Percentiles rank a stretch among this genome's conserved stretches.
These are phyloP conservation scores for Parazoanthus swiftii DNA, from an alignment of 92 coral and sea anemone species.

Conservation along the genomic window DNA sequence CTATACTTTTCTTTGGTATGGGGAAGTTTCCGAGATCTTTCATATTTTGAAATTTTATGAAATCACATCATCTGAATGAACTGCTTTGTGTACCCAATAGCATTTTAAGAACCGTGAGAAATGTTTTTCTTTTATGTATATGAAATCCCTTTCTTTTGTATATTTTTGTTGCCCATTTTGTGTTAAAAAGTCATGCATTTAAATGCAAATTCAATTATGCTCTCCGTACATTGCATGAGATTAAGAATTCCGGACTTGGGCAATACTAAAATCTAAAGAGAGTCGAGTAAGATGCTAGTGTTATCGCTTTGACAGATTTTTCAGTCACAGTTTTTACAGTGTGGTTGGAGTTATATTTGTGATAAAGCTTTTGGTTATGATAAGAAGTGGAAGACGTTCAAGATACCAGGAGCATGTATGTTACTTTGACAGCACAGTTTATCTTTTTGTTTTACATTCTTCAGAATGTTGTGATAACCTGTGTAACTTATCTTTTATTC, in stretches of 20 bases:
- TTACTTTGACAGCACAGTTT: background rate
- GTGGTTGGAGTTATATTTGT: background rate
- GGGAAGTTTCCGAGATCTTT: background rate
- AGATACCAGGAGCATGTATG: background rate
- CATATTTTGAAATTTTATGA: too few species aligned
- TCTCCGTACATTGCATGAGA: background rate
- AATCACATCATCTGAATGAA: background rate
- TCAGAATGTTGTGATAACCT: slow-evolving; percentile 5
- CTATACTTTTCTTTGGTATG: background rate
- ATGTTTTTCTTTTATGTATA: background rate
- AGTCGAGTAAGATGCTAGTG: background rate
- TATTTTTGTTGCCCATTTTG: background rate
- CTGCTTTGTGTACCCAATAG: background rate
- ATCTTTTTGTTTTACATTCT: slow-evolving; percentile 3
- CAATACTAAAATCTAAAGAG: background rate
- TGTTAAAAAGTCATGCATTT: background rate
- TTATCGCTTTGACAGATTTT: background rate
- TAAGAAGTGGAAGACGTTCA: slow-evolving; percentile 5
- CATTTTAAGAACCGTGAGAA: background rate
- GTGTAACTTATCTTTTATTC: slow-evolving; percentile 3
- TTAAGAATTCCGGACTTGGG: background rate
- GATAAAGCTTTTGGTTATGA: background rate
- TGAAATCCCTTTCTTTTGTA: background rate
- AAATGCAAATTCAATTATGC: background rate
- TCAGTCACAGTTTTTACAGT: background rate